Percentiles rank a stretch among this genome's conserved stretches.
Conservation (phyloP, 2,797 vertebrate genomes). For the Tragelaphus eurycerus region DNA sequence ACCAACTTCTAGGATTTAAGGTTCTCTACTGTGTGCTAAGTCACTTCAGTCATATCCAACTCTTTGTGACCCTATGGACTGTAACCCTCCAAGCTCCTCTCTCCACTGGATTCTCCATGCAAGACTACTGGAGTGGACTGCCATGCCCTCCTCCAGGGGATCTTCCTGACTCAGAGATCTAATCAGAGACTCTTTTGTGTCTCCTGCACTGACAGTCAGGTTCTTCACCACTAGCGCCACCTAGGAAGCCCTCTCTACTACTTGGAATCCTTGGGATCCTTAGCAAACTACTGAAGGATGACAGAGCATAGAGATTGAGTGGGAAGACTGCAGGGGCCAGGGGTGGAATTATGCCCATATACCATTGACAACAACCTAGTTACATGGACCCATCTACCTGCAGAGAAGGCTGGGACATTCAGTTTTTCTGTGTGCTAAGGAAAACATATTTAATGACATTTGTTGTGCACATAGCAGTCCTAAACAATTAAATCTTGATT, state of each 20-base stretch:
- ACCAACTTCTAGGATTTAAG: not conserved
- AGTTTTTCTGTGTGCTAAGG: not conserved
- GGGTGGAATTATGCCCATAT: not conserved
- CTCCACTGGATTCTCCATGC: not conserved
- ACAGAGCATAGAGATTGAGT: not conserved
- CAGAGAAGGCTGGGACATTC: not conserved
- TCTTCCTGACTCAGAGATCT: not conserved
- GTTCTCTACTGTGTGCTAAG: not conserved
- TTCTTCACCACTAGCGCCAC: not conserved
- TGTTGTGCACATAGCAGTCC: not conserved
- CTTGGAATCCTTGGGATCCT: not conserved
- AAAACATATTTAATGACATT: not conserved
- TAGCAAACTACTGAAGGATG: not conserved
- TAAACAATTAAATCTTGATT: constrained; percentile 2
- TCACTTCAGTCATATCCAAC: not conserved
- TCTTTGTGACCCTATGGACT: not conserved
- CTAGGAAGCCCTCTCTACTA: not conserved
- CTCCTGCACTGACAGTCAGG: not conserved
- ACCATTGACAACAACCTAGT: not conserved
- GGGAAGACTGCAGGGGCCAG: not conserved
- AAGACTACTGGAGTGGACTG: not conserved
- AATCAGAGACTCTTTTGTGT: not conserved
- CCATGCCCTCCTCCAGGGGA: not conserved
- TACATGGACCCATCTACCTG: not conserved
- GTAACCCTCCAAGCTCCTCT: not conserved